These are phyloP conservation scores for Frankliniella intonsa DNA, from an alignment of 2,888 invertebrate genomes.

Conservation along the genomic window DNA sequence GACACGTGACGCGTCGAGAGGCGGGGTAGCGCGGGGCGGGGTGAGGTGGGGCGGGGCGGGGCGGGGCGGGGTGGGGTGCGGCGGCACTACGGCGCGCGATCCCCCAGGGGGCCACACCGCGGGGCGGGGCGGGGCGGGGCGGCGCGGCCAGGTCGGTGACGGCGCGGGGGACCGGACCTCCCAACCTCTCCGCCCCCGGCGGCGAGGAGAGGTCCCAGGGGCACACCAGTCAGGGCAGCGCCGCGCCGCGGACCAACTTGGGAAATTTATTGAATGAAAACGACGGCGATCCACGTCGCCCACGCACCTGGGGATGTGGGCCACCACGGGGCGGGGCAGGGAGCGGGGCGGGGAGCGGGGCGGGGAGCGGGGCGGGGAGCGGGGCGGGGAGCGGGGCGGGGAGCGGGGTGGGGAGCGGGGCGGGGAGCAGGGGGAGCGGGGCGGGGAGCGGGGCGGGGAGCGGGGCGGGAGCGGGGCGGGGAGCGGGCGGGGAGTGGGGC, in stretches of 20 bases:
- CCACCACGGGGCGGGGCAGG: too few relatives aligned
- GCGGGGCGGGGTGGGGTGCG: not conserved
- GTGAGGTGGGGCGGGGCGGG: not conserved
- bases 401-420: too few relatives aligned
- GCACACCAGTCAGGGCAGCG: not conserved
- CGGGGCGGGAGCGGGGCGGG: too few relatives aligned
- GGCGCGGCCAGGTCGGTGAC: not conserved
- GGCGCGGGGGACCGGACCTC: not conserved
- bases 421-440: too few relatives aligned
- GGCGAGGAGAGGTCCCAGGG: not conserved
- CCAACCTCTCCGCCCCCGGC: not conserved
- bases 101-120: not conserved
- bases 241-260: not conserved
- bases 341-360: too few relatives aligned
- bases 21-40: not conserved
- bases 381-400: too few relatives aligned
- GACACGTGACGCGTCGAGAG: not conserved
- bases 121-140: not conserved
- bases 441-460: too few relatives aligned
- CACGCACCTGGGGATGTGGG: too few relatives aligned
- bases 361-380: too few relatives aligned
- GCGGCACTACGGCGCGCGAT: not conserved
- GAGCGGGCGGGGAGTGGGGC: too few relatives aligned
- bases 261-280: not conserved
- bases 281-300: not conserved